Evolutionary conservation across 1,140 invertebrate genomes (phyloP).

Genomic region (Anthonomus grandis): DNA sequence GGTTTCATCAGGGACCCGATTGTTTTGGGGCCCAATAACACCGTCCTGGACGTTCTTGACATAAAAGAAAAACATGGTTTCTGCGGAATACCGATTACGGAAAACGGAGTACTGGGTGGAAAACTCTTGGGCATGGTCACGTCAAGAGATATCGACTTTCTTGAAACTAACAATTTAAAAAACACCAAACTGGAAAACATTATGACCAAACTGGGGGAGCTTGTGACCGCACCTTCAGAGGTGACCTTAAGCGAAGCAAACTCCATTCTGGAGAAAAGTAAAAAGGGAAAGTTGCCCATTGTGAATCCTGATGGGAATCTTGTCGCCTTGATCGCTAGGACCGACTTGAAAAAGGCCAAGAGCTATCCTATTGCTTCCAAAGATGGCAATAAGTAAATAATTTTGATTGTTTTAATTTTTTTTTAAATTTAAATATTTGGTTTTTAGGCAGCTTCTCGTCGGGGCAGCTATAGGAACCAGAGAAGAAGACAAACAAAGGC

Average conservation of each 20-base stretch:
- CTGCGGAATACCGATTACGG: conserved; percentile 62
- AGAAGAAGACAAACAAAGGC: conserved; percentile 72
- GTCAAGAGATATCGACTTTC: conserved; percentile 94
- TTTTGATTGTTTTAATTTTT: background rate
- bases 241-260: conserved; percentile 92
- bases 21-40: conserved; percentile 81
- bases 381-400: conserved; percentile 81
- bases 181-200: conserved; percentile 59
- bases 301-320: conserved; percentile 88
- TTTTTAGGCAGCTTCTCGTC: conserved; percentile 75
- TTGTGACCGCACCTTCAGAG: conserved; percentile 85
- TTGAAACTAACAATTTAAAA: conserved; percentile 60
- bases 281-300: conserved; percentile 95
- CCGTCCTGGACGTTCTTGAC: conserved; percentile 81
- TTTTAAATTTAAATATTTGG: background rate
- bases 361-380: conserved; percentile 94
- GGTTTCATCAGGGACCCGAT: conserved; percentile 96
- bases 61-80: conserved; percentile 91
- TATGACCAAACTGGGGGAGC: conserved; percentile 72
- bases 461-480: conserved; percentile 95
- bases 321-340: conserved; percentile 92
- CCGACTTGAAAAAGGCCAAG: conserved; percentile 95
- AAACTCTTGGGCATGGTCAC: conserved; percentile 53
- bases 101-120: conserved; percentile 89
- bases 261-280: conserved; percentile 90